These are phyloP conservation scores for Cephonodes hylas DNA, from an alignment of 2,888 invertebrate genomes.

Conservation along the genomic window DNA sequence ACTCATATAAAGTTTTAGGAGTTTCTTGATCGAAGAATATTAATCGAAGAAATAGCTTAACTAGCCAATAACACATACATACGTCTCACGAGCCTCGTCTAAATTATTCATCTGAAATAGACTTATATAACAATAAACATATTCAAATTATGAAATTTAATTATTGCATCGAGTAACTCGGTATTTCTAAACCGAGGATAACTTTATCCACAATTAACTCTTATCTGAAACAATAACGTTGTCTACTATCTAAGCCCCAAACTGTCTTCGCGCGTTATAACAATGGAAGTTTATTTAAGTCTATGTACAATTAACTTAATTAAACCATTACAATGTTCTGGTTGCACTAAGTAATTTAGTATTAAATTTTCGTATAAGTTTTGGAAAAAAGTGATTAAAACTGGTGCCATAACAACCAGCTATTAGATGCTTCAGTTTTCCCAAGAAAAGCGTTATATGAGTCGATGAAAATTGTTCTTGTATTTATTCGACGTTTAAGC, in stretches of 20 bases:
- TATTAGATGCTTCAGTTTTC: slow-evolving; percentile 1
- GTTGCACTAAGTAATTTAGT: background rate
- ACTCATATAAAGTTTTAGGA: background rate
- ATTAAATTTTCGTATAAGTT: background rate
- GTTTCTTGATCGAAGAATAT: too few species aligned
- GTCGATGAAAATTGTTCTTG: background rate
- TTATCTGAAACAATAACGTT: background rate
- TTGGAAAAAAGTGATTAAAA: background rate
- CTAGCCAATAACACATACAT: too few species aligned
- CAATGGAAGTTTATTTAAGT: background rate
- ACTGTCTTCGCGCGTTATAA: background rate
- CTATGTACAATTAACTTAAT: background rate
- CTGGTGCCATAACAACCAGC: background rate
- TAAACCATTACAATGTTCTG: background rate
- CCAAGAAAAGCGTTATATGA: background rate
- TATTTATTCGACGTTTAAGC: background rate
- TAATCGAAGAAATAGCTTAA: too few species aligned
- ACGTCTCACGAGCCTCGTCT: too few species aligned
- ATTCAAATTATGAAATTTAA: background rate
- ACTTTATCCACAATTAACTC: background rate
- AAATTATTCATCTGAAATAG: too few species aligned
- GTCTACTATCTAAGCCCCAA: background rate
- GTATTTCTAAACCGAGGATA: background rate
- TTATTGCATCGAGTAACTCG: background rate
- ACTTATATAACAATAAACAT: too few species aligned